Conservation (phyloP, 1,140 invertebrate species). For the Ceratosolen fusciceps region DNA sequence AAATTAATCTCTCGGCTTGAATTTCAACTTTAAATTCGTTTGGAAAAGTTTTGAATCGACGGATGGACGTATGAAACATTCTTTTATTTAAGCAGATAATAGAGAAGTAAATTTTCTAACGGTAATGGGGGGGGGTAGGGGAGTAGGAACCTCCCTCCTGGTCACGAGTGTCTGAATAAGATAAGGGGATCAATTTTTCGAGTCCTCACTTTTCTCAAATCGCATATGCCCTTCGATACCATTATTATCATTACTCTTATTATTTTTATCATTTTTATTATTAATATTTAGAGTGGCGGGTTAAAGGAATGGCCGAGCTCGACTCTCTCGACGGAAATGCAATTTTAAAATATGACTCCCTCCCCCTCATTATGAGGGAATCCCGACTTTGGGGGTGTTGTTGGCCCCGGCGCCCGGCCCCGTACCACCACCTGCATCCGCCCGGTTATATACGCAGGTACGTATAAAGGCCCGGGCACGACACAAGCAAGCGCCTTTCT, state of each 20-base stretch:
- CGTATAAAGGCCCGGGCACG: neutral
- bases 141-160: neutral
- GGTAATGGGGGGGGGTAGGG: neutral
- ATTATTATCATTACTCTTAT: too few relatives aligned
- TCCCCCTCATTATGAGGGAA: neutral
- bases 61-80: too few relatives aligned
- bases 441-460: neutral
- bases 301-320: neutral
- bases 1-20: neutral
- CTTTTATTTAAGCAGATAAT: neutral
- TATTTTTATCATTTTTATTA: too few relatives aligned
- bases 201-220: neutral
- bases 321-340: neutral
- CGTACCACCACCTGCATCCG: neutral
- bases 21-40: slow-evolving; percentile 10
- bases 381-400: neutral
- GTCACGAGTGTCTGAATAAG: slow-evolving; percentile 5
- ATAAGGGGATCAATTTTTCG: slow-evolving; percentile 29
- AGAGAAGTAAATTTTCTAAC: neutral
- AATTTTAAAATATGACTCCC: neutral
- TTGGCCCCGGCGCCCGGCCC: neutral
- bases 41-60: neutral
- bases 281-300: slow-evolving; percentile 8
- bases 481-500: too few relatives aligned
- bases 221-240: too few relatives aligned